Evolutionary conservation across 1,140 invertebrate species (phyloP).

Genomic region (Euura lappo): DNA sequence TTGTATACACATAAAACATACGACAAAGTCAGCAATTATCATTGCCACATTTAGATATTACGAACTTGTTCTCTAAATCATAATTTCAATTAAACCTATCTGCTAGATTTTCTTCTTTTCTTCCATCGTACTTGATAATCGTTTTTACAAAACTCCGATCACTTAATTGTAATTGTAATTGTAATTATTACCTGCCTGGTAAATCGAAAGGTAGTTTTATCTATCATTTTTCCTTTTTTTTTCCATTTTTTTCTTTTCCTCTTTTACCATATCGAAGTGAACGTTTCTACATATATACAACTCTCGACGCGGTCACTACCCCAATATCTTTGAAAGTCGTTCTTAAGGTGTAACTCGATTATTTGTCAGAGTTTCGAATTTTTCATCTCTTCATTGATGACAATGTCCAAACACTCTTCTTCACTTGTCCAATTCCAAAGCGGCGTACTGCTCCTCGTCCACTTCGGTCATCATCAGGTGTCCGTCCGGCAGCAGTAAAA

Average conservation of each 20-base stretch:
- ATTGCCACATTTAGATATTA: conserved; percentile 43
- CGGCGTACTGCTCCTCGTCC: conserved; percentile 81
- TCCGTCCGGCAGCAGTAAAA: conserved; percentile 79
- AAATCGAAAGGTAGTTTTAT: conserved; percentile 2
- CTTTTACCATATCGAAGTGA: conserved; percentile 23
- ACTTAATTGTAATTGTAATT: background rate
- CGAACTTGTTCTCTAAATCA: conserved; percentile 36
- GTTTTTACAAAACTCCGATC: conserved; percentile 5
- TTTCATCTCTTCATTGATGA: conserved; percentile 6
- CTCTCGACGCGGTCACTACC: conserved; percentile 27
- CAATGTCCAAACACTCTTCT: conserved; percentile 12
- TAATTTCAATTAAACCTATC: conserved; percentile 35
- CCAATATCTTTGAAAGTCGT: conserved; percentile 14
- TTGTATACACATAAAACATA: conserved; percentile 36
- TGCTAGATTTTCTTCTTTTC: conserved; percentile 28
- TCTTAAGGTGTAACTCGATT: conserved; percentile 30
- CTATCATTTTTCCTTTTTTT: conserved; percentile 24
- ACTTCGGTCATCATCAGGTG: conserved; percentile 85
- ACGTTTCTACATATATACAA: conserved; percentile 56
- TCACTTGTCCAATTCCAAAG: conserved; percentile 71
- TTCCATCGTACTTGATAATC: conserved; percentile 20
- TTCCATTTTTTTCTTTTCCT: conserved; percentile 16
- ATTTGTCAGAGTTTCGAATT: conserved; percentile 13
- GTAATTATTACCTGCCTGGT: background rate
- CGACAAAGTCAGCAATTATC: conserved; percentile 46